phyloP scores from a whole-genome alignment of 2,888 invertebrate species.

The Leptogaster cylindrica region DNA sequence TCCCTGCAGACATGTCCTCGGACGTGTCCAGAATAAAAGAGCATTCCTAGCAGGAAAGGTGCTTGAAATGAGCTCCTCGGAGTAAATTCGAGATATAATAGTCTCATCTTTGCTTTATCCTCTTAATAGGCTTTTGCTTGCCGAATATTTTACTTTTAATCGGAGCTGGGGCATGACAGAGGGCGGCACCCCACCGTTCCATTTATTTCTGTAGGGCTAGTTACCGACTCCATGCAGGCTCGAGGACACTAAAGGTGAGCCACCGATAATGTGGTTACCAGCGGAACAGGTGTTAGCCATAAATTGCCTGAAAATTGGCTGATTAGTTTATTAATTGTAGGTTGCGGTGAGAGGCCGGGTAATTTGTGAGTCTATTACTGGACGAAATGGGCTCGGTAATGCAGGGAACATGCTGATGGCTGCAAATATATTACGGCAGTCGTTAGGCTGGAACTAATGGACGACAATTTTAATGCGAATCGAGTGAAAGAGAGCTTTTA shows the following conservation, averaged over 20 bases:
- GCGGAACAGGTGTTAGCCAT: conserved; percentile 41
- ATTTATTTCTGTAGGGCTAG: not conserved
- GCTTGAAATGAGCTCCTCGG: not conserved
- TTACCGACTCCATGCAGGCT: not conserved
- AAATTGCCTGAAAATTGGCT: conserved; percentile 43
- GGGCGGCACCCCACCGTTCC: not conserved
- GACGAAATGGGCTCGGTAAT: conserved; percentile 28
- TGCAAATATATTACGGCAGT: conserved; percentile 34
- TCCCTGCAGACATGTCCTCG: conserved; percentile 24
- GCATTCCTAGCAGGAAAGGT: not conserved
- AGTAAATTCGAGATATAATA: conserved; percentile 5
- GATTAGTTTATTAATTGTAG: conserved; percentile 43
- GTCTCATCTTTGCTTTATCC: conserved; percentile 17
- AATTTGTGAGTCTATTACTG: conserved; percentile 41
- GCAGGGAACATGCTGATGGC: conserved; percentile 38
- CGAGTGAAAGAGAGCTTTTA: conserved; percentile 20
- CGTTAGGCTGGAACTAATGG: conserved; percentile 38
- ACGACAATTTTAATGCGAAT: conserved; percentile 33
- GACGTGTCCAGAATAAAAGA: conserved; percentile 32
- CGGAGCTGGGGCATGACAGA: not conserved
- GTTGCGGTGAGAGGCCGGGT: conserved; percentile 35
- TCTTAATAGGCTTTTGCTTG: conserved; percentile 14
- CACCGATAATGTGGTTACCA: conserved; percentile 28
- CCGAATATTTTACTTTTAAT: conserved; percentile 15
- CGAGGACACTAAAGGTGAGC: conserved; percentile 19